Evolutionary conservation across 1,140 invertebrate genomes (phyloP).

Genomic region (Batillaria attramentaria): DNA sequence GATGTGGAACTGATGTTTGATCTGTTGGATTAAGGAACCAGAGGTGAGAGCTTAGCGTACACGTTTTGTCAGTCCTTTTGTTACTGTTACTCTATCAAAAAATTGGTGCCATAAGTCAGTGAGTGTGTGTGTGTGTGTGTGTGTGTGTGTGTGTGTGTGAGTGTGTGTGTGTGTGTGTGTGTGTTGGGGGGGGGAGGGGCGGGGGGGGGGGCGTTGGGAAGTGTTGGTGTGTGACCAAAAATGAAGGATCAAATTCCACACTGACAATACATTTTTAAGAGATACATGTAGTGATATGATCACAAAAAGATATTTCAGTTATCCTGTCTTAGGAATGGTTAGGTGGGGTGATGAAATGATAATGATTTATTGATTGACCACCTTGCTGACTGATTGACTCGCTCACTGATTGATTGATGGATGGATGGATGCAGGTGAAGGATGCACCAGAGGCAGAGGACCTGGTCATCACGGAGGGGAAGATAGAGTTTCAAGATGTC

Average conservation of each 20-base stretch:
- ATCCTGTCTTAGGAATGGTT: background rate
- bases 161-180: background rate
- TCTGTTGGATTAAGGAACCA: slow-evolving; percentile 84
- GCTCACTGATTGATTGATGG: too few relatives aligned
- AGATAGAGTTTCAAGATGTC: slow-evolving; percentile 91
- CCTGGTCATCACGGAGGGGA: slow-evolving; percentile 82
- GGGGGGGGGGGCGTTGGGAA: background rate
- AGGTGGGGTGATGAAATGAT: background rate
- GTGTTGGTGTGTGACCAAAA: background rate
- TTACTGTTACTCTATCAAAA: background rate
- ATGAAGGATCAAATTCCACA: too few relatives aligned
- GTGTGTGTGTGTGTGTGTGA: background rate
- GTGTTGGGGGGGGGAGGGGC: background rate
- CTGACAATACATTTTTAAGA: too few relatives aligned
- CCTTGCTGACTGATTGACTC: too few relatives aligned
- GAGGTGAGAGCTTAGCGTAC: slow-evolving; percentile 78
- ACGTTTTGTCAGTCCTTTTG: too few relatives aligned
- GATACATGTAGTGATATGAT: too few relatives aligned
- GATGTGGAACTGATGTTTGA: slow-evolving; percentile 99
- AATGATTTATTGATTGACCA: too few relatives aligned
- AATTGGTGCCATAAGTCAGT: background rate
- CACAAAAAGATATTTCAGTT: background rate
- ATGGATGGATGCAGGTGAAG: slow-evolving; percentile 67
- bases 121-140: background rate
- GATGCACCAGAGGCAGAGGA: slow-evolving; percentile 85